A percentile compares a stretch with the other conserved stretches of the same genome.
phyloP scores from a whole-genome alignment of 2,797 vertebrate species.

The Pseudomugil gertrudae region DNA sequence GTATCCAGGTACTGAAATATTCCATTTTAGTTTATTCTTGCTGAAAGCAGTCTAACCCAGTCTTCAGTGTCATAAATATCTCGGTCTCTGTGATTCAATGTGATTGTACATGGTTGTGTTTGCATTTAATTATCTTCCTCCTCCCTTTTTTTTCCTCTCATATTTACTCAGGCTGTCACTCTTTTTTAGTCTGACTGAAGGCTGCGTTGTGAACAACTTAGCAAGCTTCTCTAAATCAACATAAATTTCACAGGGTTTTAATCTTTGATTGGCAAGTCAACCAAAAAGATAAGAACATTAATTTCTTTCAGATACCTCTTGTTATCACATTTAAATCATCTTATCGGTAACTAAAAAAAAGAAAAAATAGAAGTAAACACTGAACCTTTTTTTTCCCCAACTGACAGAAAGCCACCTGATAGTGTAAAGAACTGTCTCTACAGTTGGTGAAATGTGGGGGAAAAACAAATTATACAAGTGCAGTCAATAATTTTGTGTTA shows the following conservation, averaged over 20 bases:
- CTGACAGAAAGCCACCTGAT: too few species aligned
- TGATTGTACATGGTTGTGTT: slow-evolving; percentile 60
- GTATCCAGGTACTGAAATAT: slow-evolving; percentile 1
- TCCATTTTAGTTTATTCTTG: slow-evolving; percentile 4
- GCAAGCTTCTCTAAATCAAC: slow-evolving; percentile 30
- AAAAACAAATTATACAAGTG: too few species aligned
- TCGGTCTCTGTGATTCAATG: slow-evolving; percentile 48
- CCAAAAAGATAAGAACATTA: background rate
- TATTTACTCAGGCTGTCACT: slow-evolving; percentile 52
- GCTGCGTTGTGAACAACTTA: slow-evolving; percentile 65
- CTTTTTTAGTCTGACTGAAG: slow-evolving; percentile 56
- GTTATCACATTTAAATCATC: too few species aligned
- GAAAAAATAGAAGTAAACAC: too few species aligned
- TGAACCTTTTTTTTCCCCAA: too few species aligned
- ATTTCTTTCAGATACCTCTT: too few species aligned
- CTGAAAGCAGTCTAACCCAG: slow-evolving; percentile 34
- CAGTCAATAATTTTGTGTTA: too few species aligned
- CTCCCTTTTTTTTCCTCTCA: slow-evolving; percentile 27
- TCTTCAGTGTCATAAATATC: slow-evolving; percentile 43
- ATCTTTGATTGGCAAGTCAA: background rate
- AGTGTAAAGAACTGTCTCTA: too few species aligned
- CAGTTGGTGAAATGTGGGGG: too few species aligned
- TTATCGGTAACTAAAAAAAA: too few species aligned
- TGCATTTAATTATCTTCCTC: slow-evolving; percentile 30
- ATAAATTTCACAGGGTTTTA: background rate